These are phyloP conservation scores for Cryptosula pallasiana DNA, from an alignment of 2,888 invertebrate species.

Conservation along the genomic window DNA sequence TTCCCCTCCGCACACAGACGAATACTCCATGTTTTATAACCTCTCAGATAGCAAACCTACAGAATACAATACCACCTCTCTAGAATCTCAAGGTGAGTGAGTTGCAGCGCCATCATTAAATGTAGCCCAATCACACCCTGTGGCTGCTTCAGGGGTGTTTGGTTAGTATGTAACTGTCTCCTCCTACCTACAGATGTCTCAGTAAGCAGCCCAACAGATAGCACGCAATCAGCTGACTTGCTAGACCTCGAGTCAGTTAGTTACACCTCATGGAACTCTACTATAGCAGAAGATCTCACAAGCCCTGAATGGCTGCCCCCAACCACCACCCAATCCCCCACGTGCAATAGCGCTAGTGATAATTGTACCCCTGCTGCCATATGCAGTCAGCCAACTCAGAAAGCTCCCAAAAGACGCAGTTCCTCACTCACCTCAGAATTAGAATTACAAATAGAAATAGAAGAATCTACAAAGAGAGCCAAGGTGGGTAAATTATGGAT, in stretches of 20 bases:
- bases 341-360: not conserved
- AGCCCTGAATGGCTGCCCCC: slow-evolving; percentile 4
- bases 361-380: too few species aligned
- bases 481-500: slow-evolving; percentile 12
- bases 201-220: slow-evolving; percentile 5
- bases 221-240: not conserved
- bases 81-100: not conserved
- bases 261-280: not conserved
- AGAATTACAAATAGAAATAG: slow-evolving; percentile 21
- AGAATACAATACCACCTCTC: not conserved
- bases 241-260: not conserved
- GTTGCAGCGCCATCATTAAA: not conserved
- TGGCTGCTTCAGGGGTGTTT: not conserved
- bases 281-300: not conserved
- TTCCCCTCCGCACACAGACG: not conserved
- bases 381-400: not conserved
- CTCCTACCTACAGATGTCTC: not conserved
- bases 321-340: not conserved
- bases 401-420: not conserved
- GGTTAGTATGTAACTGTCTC: not conserved
- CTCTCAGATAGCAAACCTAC: not conserved
- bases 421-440: not conserved
- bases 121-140: not conserved
- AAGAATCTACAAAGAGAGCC: slow-evolving; percentile 15
- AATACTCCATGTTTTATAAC: not conserved